Evolutionary conservation across 2,888 invertebrate genomes (phyloP).

Genomic region (Belgica antarctica): DNA sequence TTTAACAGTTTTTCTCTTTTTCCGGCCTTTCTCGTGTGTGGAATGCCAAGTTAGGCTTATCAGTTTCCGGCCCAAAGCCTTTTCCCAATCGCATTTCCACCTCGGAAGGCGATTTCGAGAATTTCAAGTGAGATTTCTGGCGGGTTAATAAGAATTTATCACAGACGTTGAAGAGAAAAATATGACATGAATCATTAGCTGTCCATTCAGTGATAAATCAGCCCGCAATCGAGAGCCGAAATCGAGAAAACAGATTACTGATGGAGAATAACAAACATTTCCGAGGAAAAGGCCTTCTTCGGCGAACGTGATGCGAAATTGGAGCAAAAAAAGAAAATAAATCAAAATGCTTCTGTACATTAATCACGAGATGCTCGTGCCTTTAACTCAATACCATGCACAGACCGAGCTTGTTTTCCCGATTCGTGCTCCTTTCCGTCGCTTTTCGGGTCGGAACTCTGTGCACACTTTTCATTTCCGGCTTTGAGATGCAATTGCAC

Average conservation of each 20-base stretch:
- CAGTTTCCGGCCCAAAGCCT: too few relatives aligned
- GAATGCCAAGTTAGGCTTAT: too few relatives aligned
- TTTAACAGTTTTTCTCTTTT: too few relatives aligned
- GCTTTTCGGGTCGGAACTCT: too few relatives aligned
- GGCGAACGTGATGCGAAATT: slow-evolving; percentile 1
- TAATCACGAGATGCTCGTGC: slow-evolving; percentile 21
- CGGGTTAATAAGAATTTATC: slow-evolving; percentile 7
- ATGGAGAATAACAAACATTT: background rate
- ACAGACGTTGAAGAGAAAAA: background rate
- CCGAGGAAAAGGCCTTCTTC: background rate
- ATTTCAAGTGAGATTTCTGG: background rate
- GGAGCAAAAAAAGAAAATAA: slow-evolving; percentile 12
- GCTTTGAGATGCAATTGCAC: slow-evolving; percentile 1
- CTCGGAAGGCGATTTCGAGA: background rate
- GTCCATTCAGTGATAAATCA: slow-evolving; percentile 32
- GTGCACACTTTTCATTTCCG: slow-evolving; percentile 10
- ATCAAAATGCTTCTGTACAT: slow-evolving; percentile 30
- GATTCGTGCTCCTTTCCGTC: background rate
- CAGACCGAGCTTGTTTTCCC: background rate
- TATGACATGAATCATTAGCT: slow-evolving; percentile 39
- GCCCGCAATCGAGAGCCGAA: background rate
- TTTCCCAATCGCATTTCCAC: too few relatives aligned
- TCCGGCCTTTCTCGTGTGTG: too few relatives aligned
- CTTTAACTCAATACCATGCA: slow-evolving; percentile 6
- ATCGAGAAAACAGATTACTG: background rate